A percentile compares a stretch with the other conserved stretches of the same genome.
Conservation (phyloP, 2,888 invertebrate genomes). For the Thyatira batis region DNA sequence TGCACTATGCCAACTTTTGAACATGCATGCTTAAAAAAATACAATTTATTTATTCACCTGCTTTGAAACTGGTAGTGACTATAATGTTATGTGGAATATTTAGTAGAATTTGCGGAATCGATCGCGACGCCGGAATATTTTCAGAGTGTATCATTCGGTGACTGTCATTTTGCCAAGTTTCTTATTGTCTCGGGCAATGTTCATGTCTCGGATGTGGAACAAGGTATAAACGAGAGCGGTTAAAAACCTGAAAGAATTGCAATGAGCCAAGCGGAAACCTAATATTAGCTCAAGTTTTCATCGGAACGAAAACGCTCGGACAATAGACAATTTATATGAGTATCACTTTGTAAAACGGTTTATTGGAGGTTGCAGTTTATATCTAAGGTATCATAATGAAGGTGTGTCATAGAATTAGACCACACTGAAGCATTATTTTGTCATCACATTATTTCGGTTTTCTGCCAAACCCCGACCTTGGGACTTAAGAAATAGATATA, state of each 20-base stretch:
- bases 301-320: too few species aligned
- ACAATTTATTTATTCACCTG: conserved; percentile 5
- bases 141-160: conserved; percentile 21
- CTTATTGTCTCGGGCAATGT: conserved; percentile 26
- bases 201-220: conserved; percentile 12
- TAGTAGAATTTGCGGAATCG: conserved; percentile 8
- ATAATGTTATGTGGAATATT: background rate
- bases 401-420: too few species aligned
- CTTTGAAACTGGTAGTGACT: background rate
- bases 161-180: conserved; percentile 30
- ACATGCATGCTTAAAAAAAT: too few species aligned
- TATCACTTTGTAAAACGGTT: too few species aligned
- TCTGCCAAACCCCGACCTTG: conserved; percentile 24
- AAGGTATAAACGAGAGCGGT: conserved; percentile 9
- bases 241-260: background rate
- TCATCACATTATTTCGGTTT: conserved; percentile 28
- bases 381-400: too few species aligned
- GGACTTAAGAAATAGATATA: conserved; percentile 24
- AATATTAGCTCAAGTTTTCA: too few species aligned
- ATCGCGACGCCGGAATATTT: conserved; percentile 14
- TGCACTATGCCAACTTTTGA: too few species aligned
- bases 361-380: too few species aligned
- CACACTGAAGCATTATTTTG: conserved; percentile 22
- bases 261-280: too few species aligned
- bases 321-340: too few species aligned